A percentile compares a stretch with the other conserved stretches of the same genome.
Conservation (phyloP, 2,888 invertebrate species). For the Sialis lutaria region DNA sequence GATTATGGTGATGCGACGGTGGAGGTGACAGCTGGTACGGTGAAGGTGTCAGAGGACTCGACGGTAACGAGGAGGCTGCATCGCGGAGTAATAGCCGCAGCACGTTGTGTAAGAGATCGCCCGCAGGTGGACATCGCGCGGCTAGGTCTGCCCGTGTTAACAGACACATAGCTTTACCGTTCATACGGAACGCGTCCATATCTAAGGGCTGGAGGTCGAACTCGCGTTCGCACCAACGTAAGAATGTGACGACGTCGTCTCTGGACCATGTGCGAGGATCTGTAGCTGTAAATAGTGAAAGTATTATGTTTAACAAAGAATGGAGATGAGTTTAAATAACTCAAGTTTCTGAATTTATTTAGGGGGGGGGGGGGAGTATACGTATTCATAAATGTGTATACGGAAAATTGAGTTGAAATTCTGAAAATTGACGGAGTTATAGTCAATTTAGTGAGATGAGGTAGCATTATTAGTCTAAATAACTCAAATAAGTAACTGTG, state of each 20-base stretch:
- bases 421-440: too few relatives aligned
- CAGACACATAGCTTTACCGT: slow-evolving; percentile 87
- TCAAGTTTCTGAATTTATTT: too few relatives aligned
- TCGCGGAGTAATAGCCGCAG: slow-evolving; percentile 74
- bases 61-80: slow-evolving; percentile 61
- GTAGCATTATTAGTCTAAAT: too few relatives aligned
- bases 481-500: too few relatives aligned
- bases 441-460: too few relatives aligned
- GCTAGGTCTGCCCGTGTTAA: slow-evolving; percentile 79
- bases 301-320: too few relatives aligned
- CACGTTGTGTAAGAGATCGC: slow-evolving; percentile 87
- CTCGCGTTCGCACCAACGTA: slow-evolving; percentile 83
- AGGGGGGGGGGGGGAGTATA: too few relatives aligned
- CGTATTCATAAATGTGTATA: too few relatives aligned
- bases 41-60: slow-evolving; percentile 67
- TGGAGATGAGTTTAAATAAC: background rate
- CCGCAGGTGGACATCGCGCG: slow-evolving; percentile 82
- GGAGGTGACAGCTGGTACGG: slow-evolving; percentile 63
- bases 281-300: slow-evolving; percentile 33
- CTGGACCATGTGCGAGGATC: slow-evolving; percentile 84
- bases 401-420: too few relatives aligned
- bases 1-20: slow-evolving; percentile 51
- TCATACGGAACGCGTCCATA: slow-evolving; percentile 90
- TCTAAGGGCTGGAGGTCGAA: slow-evolving; percentile 84
- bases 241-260: slow-evolving; percentile 73